Base-by-base conservation (phyloP, 2,888 invertebrate species). In the Melanophora roralis region DNA sequence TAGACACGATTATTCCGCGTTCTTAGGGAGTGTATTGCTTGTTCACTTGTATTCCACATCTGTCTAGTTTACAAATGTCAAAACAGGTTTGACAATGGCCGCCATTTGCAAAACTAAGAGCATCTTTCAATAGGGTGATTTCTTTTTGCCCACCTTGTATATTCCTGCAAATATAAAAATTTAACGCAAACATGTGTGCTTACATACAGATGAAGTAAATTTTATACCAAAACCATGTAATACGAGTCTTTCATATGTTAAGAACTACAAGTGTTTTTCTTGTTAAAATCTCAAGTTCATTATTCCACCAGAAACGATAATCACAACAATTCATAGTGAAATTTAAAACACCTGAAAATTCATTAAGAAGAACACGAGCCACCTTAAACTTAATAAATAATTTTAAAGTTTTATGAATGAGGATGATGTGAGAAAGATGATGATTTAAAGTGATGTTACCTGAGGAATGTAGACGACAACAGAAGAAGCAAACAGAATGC, bases 381-480 rank as follows among this genome's bases (percentile, higher is more conserved):
- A 53, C 38, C 55, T 73, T 34, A 34, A 49, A 55, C 55, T 57
- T 47, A 2, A 67, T 43, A 38, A 65, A 73, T 38, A 62, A 49
- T 65, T 36, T 40, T 49, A 40, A 34, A 38, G 53, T 72, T 72
- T n/a, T 62, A 55, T 73, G 47, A 73, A 64, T 65, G 73, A 72
- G 8, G 14, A 45, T 55, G 57, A 47, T 49, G 27, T 27, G 27
- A 27, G 3, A 27, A 3, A 27, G 55, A 57, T 74, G 12, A 49
- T 64, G 45, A 59, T 74, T 36, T 21, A 27, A 14, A 23, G 27
- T 74, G 73, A 74, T 43, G 59, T 74, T 74, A 74, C 72, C 72
- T 73, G 53, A 59, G 38, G 64, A 74, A 74, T 74, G 57, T 57
- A 59, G 65, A 67, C 59, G 38, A 49, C 32, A 32, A 43, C 32